Evolutionary conservation across 2,113 vertebrate species (phyloP).

Genomic region (Rhinoptilus africanus): DNA sequence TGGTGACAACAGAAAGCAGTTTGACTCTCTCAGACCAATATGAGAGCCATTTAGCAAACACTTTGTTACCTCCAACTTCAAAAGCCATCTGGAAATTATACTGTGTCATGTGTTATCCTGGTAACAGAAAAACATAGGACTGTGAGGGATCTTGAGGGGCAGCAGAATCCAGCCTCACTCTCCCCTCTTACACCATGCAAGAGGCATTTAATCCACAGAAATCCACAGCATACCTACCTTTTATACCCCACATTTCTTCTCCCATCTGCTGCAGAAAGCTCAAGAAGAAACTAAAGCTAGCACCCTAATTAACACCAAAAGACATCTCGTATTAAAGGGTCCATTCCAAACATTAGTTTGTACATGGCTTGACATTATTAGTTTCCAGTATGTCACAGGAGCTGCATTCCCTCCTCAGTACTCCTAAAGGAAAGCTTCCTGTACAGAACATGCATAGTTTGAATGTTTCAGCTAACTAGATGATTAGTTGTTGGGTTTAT

Average conservation of each 20-base stretch:
- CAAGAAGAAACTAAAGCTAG: background rate
- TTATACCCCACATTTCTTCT: background rate
- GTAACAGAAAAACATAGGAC: background rate
- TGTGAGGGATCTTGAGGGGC: background rate
- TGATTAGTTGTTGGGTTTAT: background rate
- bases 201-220: background rate
- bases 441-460: background rate
- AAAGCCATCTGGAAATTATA: constrained; percentile 47
- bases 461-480: background rate
- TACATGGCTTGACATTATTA: background rate
- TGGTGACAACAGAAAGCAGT: background rate
- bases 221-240: background rate
- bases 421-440: background rate
- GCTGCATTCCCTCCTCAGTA: background rate
- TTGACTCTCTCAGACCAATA: background rate
- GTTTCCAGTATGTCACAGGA: background rate
- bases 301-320: background rate
- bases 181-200: background rate
- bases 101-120: background rate
- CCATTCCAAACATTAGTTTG: background rate
- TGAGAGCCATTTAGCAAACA: background rate
- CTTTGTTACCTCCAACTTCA: background rate
- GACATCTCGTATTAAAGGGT: background rate
- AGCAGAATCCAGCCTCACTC: background rate
- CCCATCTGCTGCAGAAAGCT: background rate